These are phyloP conservation scores for Ctenicera cuprea DNA, from an alignment of 2,888 invertebrate species.

Conservation along the genomic window DNA sequence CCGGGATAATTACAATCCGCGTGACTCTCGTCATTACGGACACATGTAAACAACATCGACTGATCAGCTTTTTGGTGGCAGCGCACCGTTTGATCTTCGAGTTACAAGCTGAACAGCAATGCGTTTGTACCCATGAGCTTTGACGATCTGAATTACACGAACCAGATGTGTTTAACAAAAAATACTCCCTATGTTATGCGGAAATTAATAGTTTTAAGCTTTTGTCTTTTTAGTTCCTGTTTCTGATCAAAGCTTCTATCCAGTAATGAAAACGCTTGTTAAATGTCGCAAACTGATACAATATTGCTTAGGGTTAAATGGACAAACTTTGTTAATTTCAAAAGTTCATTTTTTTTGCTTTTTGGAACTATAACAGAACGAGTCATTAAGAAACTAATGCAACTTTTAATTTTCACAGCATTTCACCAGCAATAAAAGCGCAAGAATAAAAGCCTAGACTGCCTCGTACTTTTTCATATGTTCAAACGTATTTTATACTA, in stretches of 20 bases:
- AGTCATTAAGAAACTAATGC: no score
- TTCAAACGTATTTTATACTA: no score
- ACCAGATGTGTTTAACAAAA: background rate
- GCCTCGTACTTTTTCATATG: no score
- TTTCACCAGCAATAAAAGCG: no score
- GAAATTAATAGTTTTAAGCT: slow-evolving; percentile 6
- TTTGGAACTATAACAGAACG: no score
- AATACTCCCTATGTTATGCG: background rate
- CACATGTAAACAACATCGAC: slow-evolving; percentile 52
- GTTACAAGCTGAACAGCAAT: slow-evolving; percentile 31
- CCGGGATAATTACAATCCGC: slow-evolving; percentile 57
- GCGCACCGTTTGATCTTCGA: slow-evolving; percentile 46
- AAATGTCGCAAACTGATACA: no score
- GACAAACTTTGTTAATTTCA: no score
- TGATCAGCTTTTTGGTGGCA: slow-evolving; percentile 51
- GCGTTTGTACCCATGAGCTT: slow-evolving; percentile 22
- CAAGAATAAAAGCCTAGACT: no score
- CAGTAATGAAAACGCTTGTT: no score
- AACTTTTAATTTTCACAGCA: no score
- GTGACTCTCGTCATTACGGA: slow-evolving; percentile 49
- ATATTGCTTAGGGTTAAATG: no score
- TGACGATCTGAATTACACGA: slow-evolving; percentile 28
- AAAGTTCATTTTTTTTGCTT: no score
- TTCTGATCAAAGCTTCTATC: background rate
- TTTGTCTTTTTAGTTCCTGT: background rate